These are phyloP conservation scores for Sebastolobus altivelis DNA, from an alignment of 2,797 vertebrate genomes.

Conservation along the genomic window DNA sequence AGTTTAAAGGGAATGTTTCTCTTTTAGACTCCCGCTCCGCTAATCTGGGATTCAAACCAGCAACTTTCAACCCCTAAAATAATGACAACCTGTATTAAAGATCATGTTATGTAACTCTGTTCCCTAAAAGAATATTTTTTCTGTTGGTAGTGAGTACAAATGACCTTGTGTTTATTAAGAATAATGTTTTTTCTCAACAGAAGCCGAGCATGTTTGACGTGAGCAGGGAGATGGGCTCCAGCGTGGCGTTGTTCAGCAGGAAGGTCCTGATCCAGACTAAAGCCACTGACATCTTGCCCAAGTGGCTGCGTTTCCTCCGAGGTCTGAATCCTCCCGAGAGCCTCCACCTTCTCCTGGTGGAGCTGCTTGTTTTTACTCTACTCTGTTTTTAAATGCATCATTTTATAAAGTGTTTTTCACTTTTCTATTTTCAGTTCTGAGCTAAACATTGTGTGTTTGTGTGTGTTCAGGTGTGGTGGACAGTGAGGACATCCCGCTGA, in stretches of 20 bases:
- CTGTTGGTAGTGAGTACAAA: background rate
- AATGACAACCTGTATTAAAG: background rate
- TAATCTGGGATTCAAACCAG: background rate
- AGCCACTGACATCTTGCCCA: conserved; percentile 93
- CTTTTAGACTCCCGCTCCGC: background rate
- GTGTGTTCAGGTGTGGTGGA: conserved; percentile 92
- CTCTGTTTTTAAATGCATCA: background rate
- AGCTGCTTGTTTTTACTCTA: background rate
- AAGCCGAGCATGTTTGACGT: conserved; percentile 97
- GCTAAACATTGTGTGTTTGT: background rate
- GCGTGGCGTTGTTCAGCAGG: conserved; percentile 93
- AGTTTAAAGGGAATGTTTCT: background rate
- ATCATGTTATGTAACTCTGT: too few species aligned
- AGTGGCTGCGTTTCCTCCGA: conserved; percentile 95
- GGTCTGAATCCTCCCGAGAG: conserved; percentile 75
- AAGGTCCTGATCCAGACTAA: conserved; percentile 98
- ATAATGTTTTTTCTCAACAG: conserved; percentile 72
- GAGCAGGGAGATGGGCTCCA: conserved; percentile 95
- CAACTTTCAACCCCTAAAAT: background rate
- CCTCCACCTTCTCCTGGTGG: background rate
- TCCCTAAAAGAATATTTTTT: fast-evolving
- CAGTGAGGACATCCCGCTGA: conserved; percentile 98
- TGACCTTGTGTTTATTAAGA: background rate
- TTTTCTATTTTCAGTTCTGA: background rate
- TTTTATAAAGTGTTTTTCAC: background rate